Evolutionary conservation across 1,140 invertebrate genomes (phyloP).

Genomic region (Nymphalis io): DNA sequence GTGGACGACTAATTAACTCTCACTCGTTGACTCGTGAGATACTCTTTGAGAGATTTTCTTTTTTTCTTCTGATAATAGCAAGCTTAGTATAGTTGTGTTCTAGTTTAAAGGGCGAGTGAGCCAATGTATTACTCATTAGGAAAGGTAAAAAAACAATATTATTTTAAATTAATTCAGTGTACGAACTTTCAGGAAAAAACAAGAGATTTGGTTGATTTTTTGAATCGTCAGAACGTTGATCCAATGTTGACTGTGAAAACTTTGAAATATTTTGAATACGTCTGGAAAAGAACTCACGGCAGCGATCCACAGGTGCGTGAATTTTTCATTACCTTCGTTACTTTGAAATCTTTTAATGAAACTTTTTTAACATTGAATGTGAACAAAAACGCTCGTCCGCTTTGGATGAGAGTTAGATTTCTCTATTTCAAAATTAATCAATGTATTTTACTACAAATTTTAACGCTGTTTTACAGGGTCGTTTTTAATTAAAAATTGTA

Average conservation of each 20-base stretch:
- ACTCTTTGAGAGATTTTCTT: too few species aligned
- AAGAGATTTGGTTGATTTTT: constrained; percentile 68
- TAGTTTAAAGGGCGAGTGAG: too few species aligned
- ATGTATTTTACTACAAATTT: too few species aligned
- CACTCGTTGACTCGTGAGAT: too few species aligned
- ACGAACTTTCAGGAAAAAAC: constrained; percentile 69
- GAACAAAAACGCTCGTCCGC: background rate
- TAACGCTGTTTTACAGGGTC: too few species aligned
- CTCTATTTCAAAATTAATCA: background rate
- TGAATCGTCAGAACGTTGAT: constrained; percentile 72
- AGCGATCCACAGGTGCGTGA: constrained; percentile 65
- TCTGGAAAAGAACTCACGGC: constrained; percentile 76
- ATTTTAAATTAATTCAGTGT: constrained; percentile 58
- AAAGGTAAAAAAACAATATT: constrained; percentile 17
- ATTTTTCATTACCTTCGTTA: constrained; percentile 10
- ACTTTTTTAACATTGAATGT: background rate
- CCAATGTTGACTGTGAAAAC: constrained; percentile 62
- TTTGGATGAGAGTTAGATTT: background rate
- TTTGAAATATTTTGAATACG: constrained; percentile 75
- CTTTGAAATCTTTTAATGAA: constrained; percentile 17
- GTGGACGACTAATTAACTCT: constrained; percentile 2
- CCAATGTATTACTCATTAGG: too few species aligned
- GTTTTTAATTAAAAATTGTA: too few species aligned
- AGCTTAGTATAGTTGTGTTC: too few species aligned
- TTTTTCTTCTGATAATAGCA: too few species aligned